These are phyloP conservation scores for Varanus komodoensis DNA, from an alignment of 2,113 vertebrate species.

Conservation along the genomic window DNA sequence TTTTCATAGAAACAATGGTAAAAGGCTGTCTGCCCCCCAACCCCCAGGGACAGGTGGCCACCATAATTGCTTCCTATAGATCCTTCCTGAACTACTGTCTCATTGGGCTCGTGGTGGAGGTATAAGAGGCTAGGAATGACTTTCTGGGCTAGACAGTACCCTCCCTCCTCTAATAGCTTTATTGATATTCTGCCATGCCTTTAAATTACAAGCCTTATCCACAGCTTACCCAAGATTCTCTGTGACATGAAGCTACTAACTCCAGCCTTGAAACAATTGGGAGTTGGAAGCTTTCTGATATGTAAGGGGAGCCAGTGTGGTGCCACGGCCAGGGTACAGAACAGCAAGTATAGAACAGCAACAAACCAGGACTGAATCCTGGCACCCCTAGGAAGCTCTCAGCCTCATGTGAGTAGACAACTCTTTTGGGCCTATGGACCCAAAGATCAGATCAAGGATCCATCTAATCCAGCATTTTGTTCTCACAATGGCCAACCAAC, in stretches of 20 bases:
- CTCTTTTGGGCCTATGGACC: too few species aligned
- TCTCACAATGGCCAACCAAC: too few species aligned
- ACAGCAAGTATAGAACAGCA: too few species aligned
- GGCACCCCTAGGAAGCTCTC: background rate
- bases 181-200: conserved; percentile 46
- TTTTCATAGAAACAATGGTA: background rate
- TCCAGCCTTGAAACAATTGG: background rate
- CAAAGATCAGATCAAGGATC: too few species aligned
- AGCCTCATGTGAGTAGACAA: background rate
- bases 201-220: conserved; percentile 12
- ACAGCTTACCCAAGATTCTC: conserved; percentile 17
- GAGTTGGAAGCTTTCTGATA: conserved; percentile 13
- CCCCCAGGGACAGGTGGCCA: conserved; percentile 18
- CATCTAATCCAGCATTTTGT: too few species aligned
- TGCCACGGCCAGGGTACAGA: background rate
- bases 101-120: conserved; percentile 20
- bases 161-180: conserved; percentile 33
- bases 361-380: background rate
- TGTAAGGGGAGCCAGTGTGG: background rate
- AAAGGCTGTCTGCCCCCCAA: background rate
- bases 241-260: background rate
- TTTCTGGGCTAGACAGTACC: conserved; percentile 39
- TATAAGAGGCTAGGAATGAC: conserved; percentile 11
- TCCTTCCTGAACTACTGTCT: conserved; percentile 32
- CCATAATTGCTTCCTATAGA: conserved; percentile 24